phyloP scores from a whole-genome alignment of 2,113 vertebrate species.

The Neolamprologus ventralis region DNA sequence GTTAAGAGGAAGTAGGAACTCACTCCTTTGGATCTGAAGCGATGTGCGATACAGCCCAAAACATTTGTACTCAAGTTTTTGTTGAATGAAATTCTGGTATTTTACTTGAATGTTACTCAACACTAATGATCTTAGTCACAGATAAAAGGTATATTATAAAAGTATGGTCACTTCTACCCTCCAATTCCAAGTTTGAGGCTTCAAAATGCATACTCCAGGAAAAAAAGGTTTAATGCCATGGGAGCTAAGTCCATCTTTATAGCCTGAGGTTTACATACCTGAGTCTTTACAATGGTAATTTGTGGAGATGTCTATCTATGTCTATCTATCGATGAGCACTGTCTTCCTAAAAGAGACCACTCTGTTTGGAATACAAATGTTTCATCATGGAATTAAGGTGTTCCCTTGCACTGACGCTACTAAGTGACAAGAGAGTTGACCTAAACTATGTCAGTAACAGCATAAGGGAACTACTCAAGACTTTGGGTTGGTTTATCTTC shows the following conservation, averaged over 20 bases:
- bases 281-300: not conserved
- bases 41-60: not conserved
- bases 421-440: not conserved
- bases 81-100: not conserved
- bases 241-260: not conserved
- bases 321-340: not conserved
- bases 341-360: not conserved
- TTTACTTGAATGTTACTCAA: not conserved
- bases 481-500: not conserved
- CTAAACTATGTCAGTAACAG: not conserved
- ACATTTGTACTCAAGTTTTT: not conserved
- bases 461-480: not conserved
- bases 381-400: not conserved
- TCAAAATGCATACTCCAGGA: not conserved
- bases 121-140: not conserved
- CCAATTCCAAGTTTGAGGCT: not conserved
- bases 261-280: not conserved
- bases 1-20: not conserved
- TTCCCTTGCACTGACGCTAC: not conserved
- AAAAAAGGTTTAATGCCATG: not conserved
- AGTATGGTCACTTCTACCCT: not conserved
- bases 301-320: not conserved
- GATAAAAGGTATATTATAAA: not conserved
- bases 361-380: not conserved
- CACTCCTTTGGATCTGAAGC: not conserved